Conservation (phyloP, 2,888 invertebrate species). For the Tolmerus cingulatus region DNA sequence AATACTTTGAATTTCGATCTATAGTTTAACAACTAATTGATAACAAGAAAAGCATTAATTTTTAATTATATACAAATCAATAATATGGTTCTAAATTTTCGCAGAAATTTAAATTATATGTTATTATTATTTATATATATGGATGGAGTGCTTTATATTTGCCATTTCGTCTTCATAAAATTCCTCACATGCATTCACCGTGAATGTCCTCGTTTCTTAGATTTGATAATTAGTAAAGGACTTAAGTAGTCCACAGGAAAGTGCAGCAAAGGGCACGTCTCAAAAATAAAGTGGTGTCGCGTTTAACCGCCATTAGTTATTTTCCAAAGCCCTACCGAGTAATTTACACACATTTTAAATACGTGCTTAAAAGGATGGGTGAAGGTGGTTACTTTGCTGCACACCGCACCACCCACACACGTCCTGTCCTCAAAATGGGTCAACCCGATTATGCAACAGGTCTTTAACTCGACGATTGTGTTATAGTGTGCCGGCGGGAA, state of each 20-base stretch:
- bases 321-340: background rate
- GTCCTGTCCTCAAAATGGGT: background rate
- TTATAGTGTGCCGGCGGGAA: background rate
- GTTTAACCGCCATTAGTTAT: background rate
- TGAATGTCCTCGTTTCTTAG: background rate
- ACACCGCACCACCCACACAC: background rate
- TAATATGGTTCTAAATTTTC: too few relatives aligned
- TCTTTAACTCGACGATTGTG: background rate
- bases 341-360: constrained; percentile 14
- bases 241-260: background rate
- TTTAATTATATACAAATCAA: too few relatives aligned
- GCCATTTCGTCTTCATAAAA: background rate
- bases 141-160: background rate
- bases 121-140: too few relatives aligned
- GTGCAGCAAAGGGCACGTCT: background rate
- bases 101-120: too few relatives aligned
- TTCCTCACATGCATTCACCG: background rate
- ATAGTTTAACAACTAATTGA: too few relatives aligned
- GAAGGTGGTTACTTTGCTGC: background rate
- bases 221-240: background rate
- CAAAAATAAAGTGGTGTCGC: background rate
- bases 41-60: too few relatives aligned
- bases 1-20: too few relatives aligned
- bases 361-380: background rate
- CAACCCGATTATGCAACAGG: constrained; percentile 2